Evolutionary conservation across 2,888 invertebrate species (phyloP), one percentile per base, ranked within the genome.

Genomic region (Agapetus fuscipes): DNA sequence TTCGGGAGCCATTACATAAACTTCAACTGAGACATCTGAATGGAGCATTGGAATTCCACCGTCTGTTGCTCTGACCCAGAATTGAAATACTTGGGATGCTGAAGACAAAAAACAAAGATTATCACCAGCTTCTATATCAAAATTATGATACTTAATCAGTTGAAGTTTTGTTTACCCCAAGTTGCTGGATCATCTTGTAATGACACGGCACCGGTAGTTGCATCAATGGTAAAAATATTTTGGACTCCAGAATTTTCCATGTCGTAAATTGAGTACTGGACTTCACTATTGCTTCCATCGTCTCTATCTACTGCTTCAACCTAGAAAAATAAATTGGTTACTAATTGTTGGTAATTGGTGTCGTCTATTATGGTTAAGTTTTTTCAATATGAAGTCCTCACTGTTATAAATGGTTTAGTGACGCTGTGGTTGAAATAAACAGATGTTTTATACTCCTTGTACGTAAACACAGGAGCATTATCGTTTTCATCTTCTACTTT

Each of bases 1-100:
- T 40, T 72, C 69, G 2, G 76, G 60, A 25, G 76, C 72, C 66
- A 81, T 79, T 32, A 89, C 71, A 50, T 79, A 72, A 35, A 89
- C 71, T 45, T 78, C 79, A 3, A 90, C 72, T 2, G 87, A 81
- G 3, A 85, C 80, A 50, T 84, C 82, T 3, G 76, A 68, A 56
- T 83, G 78, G 37, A 80, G 75, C 3, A 78, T 71, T 14, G 74
- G 76, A 10, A 71, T 68, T 1, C 86, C 86, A 49, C 69, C 70
- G 59, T 90, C 89, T 29, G 72, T 73, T 1, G 84, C 89, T 35
- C 83, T 72, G 2, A 89, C 76, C 56, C 86, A 86, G 54, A 89
- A 80, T 62, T 86, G 83, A 54, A 83, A 81, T 9, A 79, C 66
- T 59, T 80, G 73, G 44, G 80, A 80, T 54, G 75, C 80, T 77